Base-by-base conservation (phyloP, 2,113 vertebrate species). In the Chaetodon auriga region DNA sequence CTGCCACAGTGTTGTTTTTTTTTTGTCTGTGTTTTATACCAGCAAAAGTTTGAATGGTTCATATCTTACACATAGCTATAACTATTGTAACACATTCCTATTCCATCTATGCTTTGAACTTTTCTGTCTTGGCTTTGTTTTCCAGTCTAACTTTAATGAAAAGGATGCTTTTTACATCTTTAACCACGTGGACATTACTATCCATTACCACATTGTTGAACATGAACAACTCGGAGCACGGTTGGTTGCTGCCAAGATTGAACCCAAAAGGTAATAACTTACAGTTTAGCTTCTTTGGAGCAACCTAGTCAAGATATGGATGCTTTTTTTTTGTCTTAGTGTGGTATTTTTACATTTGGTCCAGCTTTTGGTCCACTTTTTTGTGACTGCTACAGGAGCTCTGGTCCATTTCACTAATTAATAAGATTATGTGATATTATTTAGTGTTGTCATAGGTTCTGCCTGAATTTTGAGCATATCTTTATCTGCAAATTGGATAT, bases 121-220 rank as follows among this genome's bases (percentile, higher is more conserved):
- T 35, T 13, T 76, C n/a, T 76, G 8, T 55, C 21, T 53, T 75
- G n/a, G 41, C 54, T 64, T 78, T 70, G 23, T 83, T 45, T 89
- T 86, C 53, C 90, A 99, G 97, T 94, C 96, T 75, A 97, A 97
- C 76, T 98, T 97, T 86, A 96, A 95, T 63, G 96, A 96, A 73
- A 96, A 95, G 78, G 96, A 99, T 86, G 97, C 97, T 0, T 99
- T 96, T 88, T 99, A 98, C 90, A 96, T 99, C 91, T 99, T 99
- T 93, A 99, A 99, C 91, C 97, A 99, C 0, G 96, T 99, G 83
- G 97, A 98, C 89, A 98, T 99, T 91, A 97, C 94, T 68, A 98
- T 99, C 83, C 84, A 90, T 85, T 99, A 97, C 90, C 97, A 99
- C 70, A 62, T 96, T 15, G 97, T 98, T 78, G 97, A 97, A 93